Evolutionary conservation across 2,888 invertebrate species (phyloP).

Genomic region (Boloria euphrosyne): DNA sequence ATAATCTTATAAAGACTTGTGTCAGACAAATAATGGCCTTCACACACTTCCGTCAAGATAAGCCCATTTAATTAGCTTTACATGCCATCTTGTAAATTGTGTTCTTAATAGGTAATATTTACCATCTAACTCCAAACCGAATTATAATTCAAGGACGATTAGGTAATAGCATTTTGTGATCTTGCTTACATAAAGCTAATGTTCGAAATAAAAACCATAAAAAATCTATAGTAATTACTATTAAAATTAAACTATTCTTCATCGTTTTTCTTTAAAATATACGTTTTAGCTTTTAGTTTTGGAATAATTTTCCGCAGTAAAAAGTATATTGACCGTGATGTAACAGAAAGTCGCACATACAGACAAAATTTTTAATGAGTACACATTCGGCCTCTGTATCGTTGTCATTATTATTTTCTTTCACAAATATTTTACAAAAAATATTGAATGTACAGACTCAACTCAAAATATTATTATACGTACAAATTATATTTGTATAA

Average conservation of each 20-base stretch:
- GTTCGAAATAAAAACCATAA: no score
- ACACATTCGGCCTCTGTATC: neutral
- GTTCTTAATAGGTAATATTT: neutral
- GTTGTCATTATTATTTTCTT: neutral
- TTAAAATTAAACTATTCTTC: no score
- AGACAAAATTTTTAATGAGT: neutral
- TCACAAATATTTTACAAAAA: neutral
- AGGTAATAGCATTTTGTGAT: neutral
- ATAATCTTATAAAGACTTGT: neutral
- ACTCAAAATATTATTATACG: no score
- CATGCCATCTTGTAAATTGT: slow-evolving; percentile 4
- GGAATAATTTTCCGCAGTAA: no score
- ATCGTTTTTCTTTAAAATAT: no score
- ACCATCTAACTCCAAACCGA: neutral
- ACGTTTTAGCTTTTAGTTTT: no score
- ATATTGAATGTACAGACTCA: no score
- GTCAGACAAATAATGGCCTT: slow-evolving; percentile 1
- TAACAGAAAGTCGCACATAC: no score
- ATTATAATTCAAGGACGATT: neutral
- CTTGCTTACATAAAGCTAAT: neutral
- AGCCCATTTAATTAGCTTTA: slow-evolving; percentile 13
- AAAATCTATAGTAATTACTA: no score
- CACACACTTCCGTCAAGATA: slow-evolving; percentile 9
- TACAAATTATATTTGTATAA: no score
- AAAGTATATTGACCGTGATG: no score